Percentiles rank a stretch among this genome's conserved stretches.
Conservation (phyloP, 2,797 vertebrate species). For the Sebastes oblongus region DNA sequence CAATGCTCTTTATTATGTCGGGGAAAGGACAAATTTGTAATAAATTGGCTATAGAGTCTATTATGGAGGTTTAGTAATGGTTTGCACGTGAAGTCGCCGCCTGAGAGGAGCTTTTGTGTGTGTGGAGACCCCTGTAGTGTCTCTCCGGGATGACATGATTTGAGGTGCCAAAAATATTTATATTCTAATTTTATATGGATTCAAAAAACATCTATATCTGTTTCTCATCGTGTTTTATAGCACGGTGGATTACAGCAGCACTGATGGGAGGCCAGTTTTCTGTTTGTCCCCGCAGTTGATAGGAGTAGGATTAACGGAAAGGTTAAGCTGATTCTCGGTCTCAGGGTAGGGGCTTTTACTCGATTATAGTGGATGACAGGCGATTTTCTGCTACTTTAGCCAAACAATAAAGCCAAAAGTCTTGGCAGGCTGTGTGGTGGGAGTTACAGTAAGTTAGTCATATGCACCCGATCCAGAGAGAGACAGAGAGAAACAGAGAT, state of each 20-base stretch:
- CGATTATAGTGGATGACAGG: slow-evolving; percentile 55
- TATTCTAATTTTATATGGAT: slow-evolving; percentile 11
- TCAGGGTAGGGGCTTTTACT: slow-evolving; percentile 49
- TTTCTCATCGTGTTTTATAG: slow-evolving; percentile 29
- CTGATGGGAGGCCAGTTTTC: slow-evolving; percentile 18
- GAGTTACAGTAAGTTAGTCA: slow-evolving; percentile 54
- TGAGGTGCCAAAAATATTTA: slow-evolving; percentile 17
- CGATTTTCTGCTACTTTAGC: slow-evolving; percentile 58
- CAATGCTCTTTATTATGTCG: slow-evolving; percentile 13
- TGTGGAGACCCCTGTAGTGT: slow-evolving; percentile 17
- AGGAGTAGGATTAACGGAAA: slow-evolving; percentile 53
- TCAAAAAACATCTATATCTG: slow-evolving; percentile 31
- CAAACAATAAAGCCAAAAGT: slow-evolving; percentile 57
- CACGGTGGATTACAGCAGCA: slow-evolving; percentile 8
- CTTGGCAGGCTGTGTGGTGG: slow-evolving; percentile 37
- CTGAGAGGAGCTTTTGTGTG: slow-evolving; percentile 44
- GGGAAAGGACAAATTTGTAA: slow-evolving; percentile 4
- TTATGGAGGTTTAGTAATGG: slow-evolving; percentile 49
- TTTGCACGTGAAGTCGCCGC: slow-evolving; percentile 49
- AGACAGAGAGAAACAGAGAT: slow-evolving; percentile 15
- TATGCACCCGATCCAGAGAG: slow-evolving; percentile 20
- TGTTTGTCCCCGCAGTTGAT: slow-evolving; percentile 33
- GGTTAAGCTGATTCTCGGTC: slow-evolving; percentile 52
- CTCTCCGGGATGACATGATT: slow-evolving; percentile 12
- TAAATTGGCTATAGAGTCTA: slow-evolving; percentile 32